Evolutionary conservation across 2,797 vertebrate genomes (phyloP).

Genomic region (Halcyon leucocephala): DNA sequence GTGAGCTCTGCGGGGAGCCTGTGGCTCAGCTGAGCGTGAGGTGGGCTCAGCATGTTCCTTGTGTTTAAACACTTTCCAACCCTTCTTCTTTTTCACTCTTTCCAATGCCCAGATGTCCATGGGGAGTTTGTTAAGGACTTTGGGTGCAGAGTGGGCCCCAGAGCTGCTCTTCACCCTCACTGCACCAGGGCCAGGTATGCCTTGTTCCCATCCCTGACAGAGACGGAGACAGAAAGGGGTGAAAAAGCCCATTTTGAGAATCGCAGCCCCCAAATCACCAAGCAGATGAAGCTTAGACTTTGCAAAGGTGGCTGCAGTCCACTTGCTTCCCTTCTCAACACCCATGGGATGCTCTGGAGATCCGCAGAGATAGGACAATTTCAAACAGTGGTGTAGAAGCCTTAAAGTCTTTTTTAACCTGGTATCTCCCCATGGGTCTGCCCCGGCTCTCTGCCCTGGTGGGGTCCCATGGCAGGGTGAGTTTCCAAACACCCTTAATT

Average conservation of each 20-base stretch:
- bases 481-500: background rate
- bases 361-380: background rate
- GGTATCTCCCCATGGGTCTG: fast-evolving
- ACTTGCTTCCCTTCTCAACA: background rate
- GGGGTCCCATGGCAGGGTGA: background rate
- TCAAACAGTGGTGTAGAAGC: fast-evolving
- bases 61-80: background rate
- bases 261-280: background rate
- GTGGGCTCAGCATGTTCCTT: background rate
- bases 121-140: background rate
- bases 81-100: background rate
- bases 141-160: background rate
- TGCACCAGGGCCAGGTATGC: background rate
- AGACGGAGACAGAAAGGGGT: background rate
- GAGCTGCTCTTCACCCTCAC: background rate
- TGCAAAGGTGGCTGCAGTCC: background rate
- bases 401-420: background rate
- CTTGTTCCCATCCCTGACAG: fast-evolving
- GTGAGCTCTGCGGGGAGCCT: background rate
- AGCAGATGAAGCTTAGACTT: background rate
- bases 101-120: background rate
- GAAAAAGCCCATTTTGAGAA: background rate
- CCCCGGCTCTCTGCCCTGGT: background rate
- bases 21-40: background rate
- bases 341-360: background rate